These are phyloP conservation scores for Caenorhabditis zanzibari DNA, from an alignment of 2,888 invertebrate species.

Conservation along the genomic window DNA sequence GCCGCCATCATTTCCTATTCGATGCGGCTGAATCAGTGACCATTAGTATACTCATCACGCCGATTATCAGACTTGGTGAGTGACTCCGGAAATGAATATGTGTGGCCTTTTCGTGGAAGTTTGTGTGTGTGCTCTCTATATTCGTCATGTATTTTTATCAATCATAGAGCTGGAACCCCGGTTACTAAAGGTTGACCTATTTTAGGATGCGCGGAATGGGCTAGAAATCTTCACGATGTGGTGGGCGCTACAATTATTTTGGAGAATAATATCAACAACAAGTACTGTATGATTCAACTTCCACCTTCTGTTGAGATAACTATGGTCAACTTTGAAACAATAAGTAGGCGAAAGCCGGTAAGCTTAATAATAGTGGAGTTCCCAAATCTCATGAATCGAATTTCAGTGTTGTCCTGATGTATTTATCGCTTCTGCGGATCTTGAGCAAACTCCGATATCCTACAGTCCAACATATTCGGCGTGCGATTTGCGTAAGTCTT, in stretches of 20 bases:
- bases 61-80: constrained; percentile 51
- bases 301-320: constrained; percentile 44
- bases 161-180: background rate
- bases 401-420: constrained; percentile 60
- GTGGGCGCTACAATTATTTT: constrained; percentile 11
- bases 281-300: constrained; percentile 40
- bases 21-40: constrained; percentile 48
- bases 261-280: constrained; percentile 13
- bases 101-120: constrained; percentile 36
- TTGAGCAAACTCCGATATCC: constrained; percentile 13
- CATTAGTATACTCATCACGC: constrained; percentile 28
- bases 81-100: constrained; percentile 44
- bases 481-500: constrained; percentile 59
- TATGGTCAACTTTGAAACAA: constrained; percentile 28
- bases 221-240: constrained; percentile 22
- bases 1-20: constrained; percentile 49
- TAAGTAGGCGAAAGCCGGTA: constrained; percentile 12
- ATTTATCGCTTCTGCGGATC: constrained; percentile 34
- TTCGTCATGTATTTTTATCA: constrained; percentile 28
- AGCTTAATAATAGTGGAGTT: background rate
- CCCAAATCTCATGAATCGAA: background rate
- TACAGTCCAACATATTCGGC: constrained; percentile 45
- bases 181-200: background rate
- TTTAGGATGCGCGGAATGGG: constrained; percentile 44
- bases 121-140: constrained; percentile 2